These are phyloP conservation scores for Crotophaga sulcirostris DNA, from an alignment of 2,113 vertebrate species.

Conservation along the genomic window DNA sequence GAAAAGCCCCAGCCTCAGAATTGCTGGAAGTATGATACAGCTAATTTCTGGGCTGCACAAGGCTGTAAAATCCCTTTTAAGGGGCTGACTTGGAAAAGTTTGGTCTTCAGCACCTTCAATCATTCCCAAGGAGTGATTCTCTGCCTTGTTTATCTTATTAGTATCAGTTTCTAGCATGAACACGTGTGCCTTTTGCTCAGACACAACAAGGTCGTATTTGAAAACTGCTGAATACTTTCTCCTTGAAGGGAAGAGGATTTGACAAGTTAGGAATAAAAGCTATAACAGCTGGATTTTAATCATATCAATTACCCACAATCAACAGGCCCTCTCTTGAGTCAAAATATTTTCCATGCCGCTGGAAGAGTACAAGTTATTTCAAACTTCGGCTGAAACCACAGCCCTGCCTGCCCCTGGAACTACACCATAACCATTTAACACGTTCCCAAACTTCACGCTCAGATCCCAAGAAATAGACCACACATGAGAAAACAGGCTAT, in stretches of 20 bases:
- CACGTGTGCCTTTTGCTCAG: neutral
- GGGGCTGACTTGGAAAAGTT: neutral
- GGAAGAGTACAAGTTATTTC: neutral
- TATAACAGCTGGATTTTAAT: neutral
- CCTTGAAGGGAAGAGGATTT: neutral
- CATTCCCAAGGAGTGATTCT: neutral
- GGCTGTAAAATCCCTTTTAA: neutral
- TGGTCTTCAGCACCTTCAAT: neutral
- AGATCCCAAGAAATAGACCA: neutral
- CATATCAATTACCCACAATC: neutral
- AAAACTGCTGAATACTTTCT: neutral
- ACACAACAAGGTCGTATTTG: neutral
- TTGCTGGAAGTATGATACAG: neutral
- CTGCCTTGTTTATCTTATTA: neutral
- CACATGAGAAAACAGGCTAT: neutral
- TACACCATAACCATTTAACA: rapidly evolving
- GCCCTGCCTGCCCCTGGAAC: neutral
- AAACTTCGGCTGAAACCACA: neutral
- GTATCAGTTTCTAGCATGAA: neutral
- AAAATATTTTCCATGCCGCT: neutral
- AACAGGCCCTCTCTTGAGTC: neutral
- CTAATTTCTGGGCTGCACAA: slow-evolving; percentile 49
- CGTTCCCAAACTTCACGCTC: neutral
- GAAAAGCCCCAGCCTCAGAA: slow-evolving; percentile 48
- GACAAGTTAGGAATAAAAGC: neutral